Conservation (phyloP, 2,113 vertebrate species). For the Colius striatus region DNA sequence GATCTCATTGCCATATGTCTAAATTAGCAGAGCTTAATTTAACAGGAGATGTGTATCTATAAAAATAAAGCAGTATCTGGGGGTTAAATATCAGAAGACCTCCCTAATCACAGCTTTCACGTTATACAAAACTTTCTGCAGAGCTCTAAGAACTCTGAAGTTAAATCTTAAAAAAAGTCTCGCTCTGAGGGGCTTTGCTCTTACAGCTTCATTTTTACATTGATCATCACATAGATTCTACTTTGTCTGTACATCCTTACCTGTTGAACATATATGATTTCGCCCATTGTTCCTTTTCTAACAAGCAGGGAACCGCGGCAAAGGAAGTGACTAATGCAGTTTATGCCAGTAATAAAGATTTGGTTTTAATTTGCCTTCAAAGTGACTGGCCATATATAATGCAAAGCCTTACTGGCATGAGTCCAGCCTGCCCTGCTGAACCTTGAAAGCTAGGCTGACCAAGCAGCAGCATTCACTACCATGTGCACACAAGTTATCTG, state of each 20-base stretch:
- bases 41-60: background rate
- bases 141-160: background rate
- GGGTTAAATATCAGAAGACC: constrained; percentile 53
- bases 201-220: background rate
- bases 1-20: constrained; percentile 66
- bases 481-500: background rate
- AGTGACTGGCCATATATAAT: background rate
- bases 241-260: background rate
- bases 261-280: background rate
- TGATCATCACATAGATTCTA: background rate
- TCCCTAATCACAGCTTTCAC: constrained; percentile 34
- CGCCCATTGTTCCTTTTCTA: background rate
- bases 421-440: background rate
- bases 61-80: constrained; percentile 58
- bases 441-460: background rate
- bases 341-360: background rate
- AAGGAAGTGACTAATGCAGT: background rate
- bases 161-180: background rate
- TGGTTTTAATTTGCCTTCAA: background rate
- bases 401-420: background rate
- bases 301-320: background rate
- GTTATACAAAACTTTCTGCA: background rate
- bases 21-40: constrained; percentile 48
- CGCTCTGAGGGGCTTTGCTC: background rate
- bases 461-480: background rate